Base-by-base conservation (phyloP, 2,888 invertebrate species). In the Acanthosepion pharaonis region DNA sequence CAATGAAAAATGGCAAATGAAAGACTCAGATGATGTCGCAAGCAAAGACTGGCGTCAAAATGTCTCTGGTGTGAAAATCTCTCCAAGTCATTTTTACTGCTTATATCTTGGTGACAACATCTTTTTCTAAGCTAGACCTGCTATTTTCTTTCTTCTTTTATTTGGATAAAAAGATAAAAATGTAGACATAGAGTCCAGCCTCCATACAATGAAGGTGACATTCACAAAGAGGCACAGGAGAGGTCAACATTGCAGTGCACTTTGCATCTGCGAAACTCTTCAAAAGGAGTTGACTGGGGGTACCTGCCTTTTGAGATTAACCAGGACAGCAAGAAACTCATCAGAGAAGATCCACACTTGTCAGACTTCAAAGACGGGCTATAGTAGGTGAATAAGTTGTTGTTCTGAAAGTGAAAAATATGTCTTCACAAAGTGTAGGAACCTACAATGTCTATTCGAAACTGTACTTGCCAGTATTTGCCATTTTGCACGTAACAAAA, bases 141-240 rank as follows among this genome's bases (percentile, higher is more conserved):
- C n/a, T n/a, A 78, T 78, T 78, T 33, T 33, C 9, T 78, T 78
- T 78, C 5, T 28, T 28, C 25, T 8, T 78, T 78, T 28, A 6
- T 78, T 78, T 78, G 20, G n/a, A 2, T 11, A 15, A 33, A 78
- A 78, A n/a, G 78, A 78, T n/a, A 78, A 33, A 78, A 78, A 78
- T n/a, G n/a, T 78, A n/a, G 78, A 78, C 78, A 18, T 15, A 4
- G 78, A 78, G 78, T 78, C 78, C 78, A 78, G 78, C 18, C n/a
- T 78, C 78, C n/a, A 78, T 78, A 78, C 78, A 78, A 78, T 33
- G 78, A n/a, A 78, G 78, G n/a, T 78, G 78, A 78, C 78, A 78
- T 78, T 78, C n/a, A 33, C 78, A 78, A 78, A n/a, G 78, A 78
- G 78, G n/a, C n/a, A 78, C 15, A n/a, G n/a, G n/a, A 33, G n/a